These are phyloP conservation scores for Loriculus beryllinus DNA, from an alignment of 2,797 vertebrate species.

Conservation along the genomic window DNA sequence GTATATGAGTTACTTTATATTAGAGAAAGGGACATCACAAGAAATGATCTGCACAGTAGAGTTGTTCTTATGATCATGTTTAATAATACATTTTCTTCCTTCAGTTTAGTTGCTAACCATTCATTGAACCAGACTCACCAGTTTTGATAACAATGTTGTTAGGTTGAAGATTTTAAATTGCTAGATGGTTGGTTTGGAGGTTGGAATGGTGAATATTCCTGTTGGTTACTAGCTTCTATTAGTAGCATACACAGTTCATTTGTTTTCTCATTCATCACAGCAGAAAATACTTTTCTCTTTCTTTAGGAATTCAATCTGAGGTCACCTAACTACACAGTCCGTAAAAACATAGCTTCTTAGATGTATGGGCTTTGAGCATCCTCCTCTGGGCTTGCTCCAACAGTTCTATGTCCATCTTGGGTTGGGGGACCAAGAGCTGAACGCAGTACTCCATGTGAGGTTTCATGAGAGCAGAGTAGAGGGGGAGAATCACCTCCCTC, in stretches of 20 bases:
- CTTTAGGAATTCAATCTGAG: background rate
- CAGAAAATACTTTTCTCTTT: background rate
- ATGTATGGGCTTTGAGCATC: background rate
- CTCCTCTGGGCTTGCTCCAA: background rate
- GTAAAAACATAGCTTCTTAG: background rate
- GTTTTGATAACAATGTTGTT: background rate
- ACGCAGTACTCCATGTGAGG: background rate
- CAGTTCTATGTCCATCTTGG: background rate
- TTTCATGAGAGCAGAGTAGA: background rate
- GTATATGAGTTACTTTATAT: background rate
- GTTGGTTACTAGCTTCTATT: background rate
- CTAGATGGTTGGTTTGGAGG: background rate
- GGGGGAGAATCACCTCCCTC: background rate
- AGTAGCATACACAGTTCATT: background rate
- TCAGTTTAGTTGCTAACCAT: background rate
- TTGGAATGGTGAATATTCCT: background rate
- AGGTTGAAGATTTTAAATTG: background rate
- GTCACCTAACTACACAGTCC: background rate
- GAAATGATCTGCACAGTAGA: background rate
- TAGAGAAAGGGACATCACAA: background rate
- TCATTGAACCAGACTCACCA: background rate
- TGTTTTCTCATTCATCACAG: background rate
- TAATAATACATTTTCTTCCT: background rate
- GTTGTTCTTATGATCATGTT: background rate
- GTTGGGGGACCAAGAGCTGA: background rate